A percentile compares a stretch with the other conserved stretches of the same genome.
Conservation (phyloP, 2,797 vertebrate genomes). For the Heteromormyrus szaboi region DNA sequence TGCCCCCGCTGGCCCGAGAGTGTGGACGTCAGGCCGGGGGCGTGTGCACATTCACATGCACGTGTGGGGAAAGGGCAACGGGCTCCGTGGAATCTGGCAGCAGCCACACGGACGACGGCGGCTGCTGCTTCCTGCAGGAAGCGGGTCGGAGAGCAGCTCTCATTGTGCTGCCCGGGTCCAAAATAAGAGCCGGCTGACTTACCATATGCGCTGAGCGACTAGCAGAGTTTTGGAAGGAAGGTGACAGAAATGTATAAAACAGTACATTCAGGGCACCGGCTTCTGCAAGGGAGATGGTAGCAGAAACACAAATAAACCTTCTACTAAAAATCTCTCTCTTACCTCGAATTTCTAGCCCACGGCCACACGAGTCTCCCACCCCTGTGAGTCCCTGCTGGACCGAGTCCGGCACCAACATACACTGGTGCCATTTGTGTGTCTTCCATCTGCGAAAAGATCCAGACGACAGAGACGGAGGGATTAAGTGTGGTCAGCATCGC, state of each 20-base stretch:
- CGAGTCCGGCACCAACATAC: conserved; percentile 64
- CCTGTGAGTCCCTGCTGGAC: conserved; percentile 51
- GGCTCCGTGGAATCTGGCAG: not conserved
- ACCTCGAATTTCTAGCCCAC: conserved; percentile 72
- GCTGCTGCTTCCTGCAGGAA: not conserved
- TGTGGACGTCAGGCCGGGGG: not conserved
- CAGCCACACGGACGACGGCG: not conserved
- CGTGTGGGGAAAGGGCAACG: not conserved
- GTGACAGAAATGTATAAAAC: not conserved
- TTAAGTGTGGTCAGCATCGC: not conserved
- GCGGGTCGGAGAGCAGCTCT: not conserved
- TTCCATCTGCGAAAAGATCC: conserved; percentile 62
- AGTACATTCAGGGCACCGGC: not conserved
- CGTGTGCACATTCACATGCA: not conserved
- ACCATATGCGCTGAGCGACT: not conserved
- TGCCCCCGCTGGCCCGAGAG: not conserved
- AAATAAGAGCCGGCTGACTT: conserved; percentile 2
- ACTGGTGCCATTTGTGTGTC: conserved; percentile 67
- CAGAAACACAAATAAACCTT: not conserved
- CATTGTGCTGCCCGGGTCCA: not conserved
- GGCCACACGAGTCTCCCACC: conserved; percentile 61
- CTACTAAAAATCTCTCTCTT: conserved; percentile 16
- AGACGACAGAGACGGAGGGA: not conserved
- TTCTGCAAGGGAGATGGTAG: not conserved
- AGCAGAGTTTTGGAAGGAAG: not conserved